phyloP scores from a whole-genome alignment of 2,113 vertebrate species.

The Setophaga coronata region DNA sequence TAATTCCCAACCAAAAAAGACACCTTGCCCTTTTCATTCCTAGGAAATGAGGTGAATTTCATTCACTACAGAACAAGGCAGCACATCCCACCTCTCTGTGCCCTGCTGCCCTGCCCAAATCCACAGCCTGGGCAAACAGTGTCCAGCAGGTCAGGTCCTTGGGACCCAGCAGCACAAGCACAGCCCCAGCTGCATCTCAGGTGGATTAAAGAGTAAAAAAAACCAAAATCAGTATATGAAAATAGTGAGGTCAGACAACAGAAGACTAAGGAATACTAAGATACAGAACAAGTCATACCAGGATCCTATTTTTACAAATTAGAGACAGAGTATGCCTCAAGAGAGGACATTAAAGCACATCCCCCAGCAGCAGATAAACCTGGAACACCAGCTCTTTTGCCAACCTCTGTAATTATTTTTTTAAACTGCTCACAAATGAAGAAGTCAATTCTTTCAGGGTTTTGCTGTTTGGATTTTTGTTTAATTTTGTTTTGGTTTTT shows the following conservation, averaged over 20 bases:
- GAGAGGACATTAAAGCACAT: conserved; percentile 8
- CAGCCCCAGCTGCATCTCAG: conserved; percentile 45
- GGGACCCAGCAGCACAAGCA: conserved; percentile 4
- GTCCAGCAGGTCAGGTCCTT: conserved; percentile 34
- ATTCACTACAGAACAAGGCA: conserved; percentile 35
- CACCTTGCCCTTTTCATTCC: not conserved
- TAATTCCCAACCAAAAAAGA: conserved; percentile 6
- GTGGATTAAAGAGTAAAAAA: not conserved
- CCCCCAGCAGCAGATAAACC: not conserved
- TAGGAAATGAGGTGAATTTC: not conserved
- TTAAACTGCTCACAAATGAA: not conserved
- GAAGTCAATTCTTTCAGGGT: not conserved
- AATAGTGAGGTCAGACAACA: conserved; percentile 28
- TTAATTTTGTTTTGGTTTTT: not conserved
- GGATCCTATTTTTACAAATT: conserved; percentile 24
- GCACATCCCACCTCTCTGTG: not conserved
- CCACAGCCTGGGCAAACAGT: conserved; percentile 29
- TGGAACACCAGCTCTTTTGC: not conserved
- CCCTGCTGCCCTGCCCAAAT: not conserved
- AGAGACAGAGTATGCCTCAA: not conserved
- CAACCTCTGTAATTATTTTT: not conserved
- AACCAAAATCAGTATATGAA: not conserved
- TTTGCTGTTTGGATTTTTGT: not conserved
- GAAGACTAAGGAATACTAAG: conserved; percentile 19
- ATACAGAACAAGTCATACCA: conserved; percentile 20